Base-by-base conservation (phyloP, 2,888 invertebrate genomes). In the Lamellibrachia columna region DNA sequence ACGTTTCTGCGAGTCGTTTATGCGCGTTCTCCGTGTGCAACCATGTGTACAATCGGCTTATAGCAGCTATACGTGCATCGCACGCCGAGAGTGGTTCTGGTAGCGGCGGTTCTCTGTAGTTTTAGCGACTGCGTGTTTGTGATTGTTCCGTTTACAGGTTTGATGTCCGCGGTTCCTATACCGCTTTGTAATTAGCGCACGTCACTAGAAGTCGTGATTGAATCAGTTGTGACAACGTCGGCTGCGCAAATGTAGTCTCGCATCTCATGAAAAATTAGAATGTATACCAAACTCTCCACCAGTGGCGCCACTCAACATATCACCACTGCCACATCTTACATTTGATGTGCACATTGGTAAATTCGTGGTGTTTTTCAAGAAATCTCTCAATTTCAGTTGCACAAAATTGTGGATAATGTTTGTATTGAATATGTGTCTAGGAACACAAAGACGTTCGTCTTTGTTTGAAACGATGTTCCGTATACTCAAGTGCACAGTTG, bases 31-130 rank as follows among this genome's bases (percentile, higher is more conserved):
- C 75, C 15, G n/a, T 15, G 75, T 75, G 11, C 75, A 75, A n/a
- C 22, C 15, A 75, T 75, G 75, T 75, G 75, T 75, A 75, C 75
- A 75, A 75, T 75, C 75, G 75, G 75, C 75, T 75, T 75, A 75
- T 75, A 75, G 75, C 75, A n/a, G 6, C 75, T 75, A 75, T 22
- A 75, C 75, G 75, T 22, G 75, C 60, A 60, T 9, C 60, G 60
- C 3, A 11, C 60, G 4, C 4, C 15, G 60, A 15, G 15, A 60
- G 15, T 60, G 15, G 60, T n/a, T 75, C 15, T 11, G 15, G 15
- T 75, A 22, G 75, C 75, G 75, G 75, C 75, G 75, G 11, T 15
- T 22, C 75, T 75, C 22, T 75, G 75, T 75, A 6, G 15, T 75
- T 11, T 75, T 22, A 15, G 75, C 15, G 75, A 75, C 6, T 75